Percentiles rank a stretch among this genome's conserved stretches.
phyloP scores from a whole-genome alignment of 2,797 vertebrate species.

The Oryzias dopingdopingensis region DNA sequence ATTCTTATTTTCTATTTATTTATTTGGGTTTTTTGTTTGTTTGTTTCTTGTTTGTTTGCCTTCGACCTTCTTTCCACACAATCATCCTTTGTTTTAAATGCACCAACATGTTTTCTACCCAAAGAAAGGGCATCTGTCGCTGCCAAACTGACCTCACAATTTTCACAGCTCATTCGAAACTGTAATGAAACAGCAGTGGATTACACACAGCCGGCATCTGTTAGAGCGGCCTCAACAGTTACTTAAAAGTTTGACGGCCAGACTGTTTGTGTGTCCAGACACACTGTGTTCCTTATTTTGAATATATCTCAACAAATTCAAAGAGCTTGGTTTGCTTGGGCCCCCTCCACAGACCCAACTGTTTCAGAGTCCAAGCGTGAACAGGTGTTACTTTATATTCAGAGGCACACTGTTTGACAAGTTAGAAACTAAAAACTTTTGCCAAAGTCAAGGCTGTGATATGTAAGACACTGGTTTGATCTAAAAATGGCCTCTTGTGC shows the following conservation, averaged over 20 bases:
- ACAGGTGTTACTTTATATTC: constrained; percentile 67
- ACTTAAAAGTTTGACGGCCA: constrained; percentile 15
- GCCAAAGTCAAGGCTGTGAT: constrained; percentile 29
- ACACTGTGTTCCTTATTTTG: constrained; percentile 23
- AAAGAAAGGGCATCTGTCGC: constrained; percentile 13
- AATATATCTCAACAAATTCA: constrained; percentile 30
- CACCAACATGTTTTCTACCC: constrained; percentile 15
- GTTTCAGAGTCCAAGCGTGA: constrained; percentile 25
- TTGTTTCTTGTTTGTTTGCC: neutral
- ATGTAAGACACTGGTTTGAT: neutral
- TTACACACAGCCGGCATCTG: constrained; percentile 3
- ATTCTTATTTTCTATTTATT: constrained; percentile 8
- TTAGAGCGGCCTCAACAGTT: constrained; percentile 3
- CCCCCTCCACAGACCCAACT: constrained; percentile 7
- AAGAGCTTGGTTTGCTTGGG: constrained; percentile 38
- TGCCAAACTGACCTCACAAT: constrained; percentile 53
- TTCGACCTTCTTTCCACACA: constrained; percentile 13
- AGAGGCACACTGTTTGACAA: constrained; percentile 33
- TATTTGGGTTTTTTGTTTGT: neutral
- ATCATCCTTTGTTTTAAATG: constrained; percentile 24
- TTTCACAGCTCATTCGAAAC: constrained; percentile 46
- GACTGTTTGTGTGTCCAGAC: constrained; percentile 2
- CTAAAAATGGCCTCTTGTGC: neutral
- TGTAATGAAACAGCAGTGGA: constrained; percentile 37
- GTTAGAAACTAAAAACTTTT: constrained; percentile 30